These are phyloP conservation scores for Drosophila rubida DNA, from an alignment of 2,888 invertebrate species.

Conservation along the genomic window DNA sequence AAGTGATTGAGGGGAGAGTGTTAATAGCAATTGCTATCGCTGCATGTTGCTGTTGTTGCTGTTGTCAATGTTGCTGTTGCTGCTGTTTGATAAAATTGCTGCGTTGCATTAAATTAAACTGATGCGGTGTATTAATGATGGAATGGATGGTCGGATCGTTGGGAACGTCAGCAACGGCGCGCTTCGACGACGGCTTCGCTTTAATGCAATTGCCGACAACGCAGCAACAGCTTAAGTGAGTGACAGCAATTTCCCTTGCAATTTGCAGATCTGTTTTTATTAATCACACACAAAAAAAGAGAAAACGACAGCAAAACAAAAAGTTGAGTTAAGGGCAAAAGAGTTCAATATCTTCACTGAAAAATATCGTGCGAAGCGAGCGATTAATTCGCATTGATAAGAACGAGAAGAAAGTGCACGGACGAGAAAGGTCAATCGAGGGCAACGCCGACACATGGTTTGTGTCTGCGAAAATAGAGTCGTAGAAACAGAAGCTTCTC, in stretches of 20 bases:
- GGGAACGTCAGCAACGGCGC: constrained; percentile 26
- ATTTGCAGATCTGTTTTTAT: constrained; percentile 71
- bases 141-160: constrained; percentile 5
- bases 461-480: not conserved
- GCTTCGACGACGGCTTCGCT: constrained; percentile 38
- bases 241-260: constrained; percentile 78
- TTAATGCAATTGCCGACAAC: constrained; percentile 66
- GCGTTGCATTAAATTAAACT: constrained; percentile 78
- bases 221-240: constrained; percentile 52
- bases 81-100: constrained; percentile 71
- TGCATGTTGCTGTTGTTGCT: constrained; percentile 46
- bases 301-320: constrained; percentile 33
- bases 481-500: not conserved
- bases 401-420: not conserved
- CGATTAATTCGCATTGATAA: not conserved
- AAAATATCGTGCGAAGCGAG: not conserved
- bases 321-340: constrained; percentile 26
- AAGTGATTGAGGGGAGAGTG: constrained; percentile 30
- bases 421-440: not conserved
- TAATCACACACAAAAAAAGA: constrained; percentile 53
- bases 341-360: constrained; percentile 34
- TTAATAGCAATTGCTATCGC: constrained; percentile 61
- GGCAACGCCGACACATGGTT: not conserved
- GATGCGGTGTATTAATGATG: constrained; percentile 76
- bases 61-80: constrained; percentile 39